Conservation (phyloP, 2,888 invertebrate genomes). For the Biston stratarius region DNA sequence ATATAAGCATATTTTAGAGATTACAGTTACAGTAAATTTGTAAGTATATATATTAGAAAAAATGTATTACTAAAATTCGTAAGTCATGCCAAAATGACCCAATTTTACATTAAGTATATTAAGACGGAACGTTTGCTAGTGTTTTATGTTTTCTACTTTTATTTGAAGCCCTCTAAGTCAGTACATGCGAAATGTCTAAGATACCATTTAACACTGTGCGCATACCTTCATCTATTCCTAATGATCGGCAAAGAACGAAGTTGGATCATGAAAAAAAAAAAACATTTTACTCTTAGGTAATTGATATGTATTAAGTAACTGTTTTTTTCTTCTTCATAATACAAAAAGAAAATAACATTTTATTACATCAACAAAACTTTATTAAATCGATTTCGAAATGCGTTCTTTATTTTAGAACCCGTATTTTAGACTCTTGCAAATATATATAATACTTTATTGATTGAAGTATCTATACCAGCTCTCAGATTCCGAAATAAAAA, state of each 20-base stretch:
- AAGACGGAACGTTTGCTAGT: neutral
- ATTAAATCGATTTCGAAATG: too few species aligned
- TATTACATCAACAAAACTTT: too few species aligned
- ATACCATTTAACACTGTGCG: constrained; percentile 44
- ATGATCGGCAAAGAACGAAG: neutral
- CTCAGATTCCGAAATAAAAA: too few species aligned
- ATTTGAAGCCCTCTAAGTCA: constrained; percentile 5
- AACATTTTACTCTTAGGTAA: neutral
- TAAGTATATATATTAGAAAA: constrained; percentile 2
- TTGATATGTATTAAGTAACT: too few species aligned
- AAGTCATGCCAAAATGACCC: constrained; percentile 5
- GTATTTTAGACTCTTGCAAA: too few species aligned
- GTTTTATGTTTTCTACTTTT: neutral
- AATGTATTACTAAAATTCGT: neutral
- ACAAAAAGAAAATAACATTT: too few species aligned
- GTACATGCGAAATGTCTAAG: constrained; percentile 32
- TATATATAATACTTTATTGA: too few species aligned
- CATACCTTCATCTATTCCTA: constrained; percentile 48
- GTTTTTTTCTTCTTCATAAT: neutral
- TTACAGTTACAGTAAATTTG: constrained; percentile 60
- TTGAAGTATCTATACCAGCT: too few species aligned
- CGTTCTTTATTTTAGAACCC: too few species aligned
- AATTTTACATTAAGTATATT: neutral
- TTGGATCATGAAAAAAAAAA: constrained; percentile 15
- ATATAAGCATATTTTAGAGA: constrained; percentile 54